Percentiles rank a stretch among this genome's conserved stretches.
Evolutionary conservation across 1,140 invertebrate species (phyloP).

Genomic region (Drosophila azteca): DNA sequence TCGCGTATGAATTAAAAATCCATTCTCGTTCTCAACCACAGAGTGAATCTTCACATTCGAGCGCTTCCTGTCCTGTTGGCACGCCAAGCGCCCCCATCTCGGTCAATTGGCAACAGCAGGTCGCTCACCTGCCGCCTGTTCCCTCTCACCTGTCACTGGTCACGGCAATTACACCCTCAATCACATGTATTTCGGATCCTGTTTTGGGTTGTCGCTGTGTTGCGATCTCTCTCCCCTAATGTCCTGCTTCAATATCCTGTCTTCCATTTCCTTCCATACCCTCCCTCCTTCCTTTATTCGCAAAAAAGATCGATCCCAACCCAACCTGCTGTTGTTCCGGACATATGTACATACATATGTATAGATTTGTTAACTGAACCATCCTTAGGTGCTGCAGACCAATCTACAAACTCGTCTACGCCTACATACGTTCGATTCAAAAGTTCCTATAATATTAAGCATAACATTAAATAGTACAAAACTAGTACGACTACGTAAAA

Average conservation of each 20-base stretch:
- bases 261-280: neutral
- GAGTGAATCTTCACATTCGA: conserved; percentile 10
- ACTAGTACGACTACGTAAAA: conserved; percentile 26
- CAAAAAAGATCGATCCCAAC: neutral
- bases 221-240: neutral
- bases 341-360: too few relatives aligned
- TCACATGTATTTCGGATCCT: conserved; percentile 6
- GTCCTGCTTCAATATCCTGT: conserved; percentile 17
- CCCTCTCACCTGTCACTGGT: conserved; percentile 34
- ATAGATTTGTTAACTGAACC: neutral
- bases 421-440: conserved; percentile 45
- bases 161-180: conserved; percentile 45
- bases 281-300: neutral
- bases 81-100: neutral
- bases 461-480: conserved; percentile 60
- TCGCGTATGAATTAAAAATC: conserved; percentile 10
- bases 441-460: conserved; percentile 74
- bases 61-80: conserved; percentile 10
- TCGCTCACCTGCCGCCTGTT: conserved; percentile 25
- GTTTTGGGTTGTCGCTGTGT: conserved; percentile 9
- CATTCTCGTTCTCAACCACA: conserved; percentile 13
- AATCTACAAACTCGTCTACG: conserved; percentile 38
- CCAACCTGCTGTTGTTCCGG: too few relatives aligned
- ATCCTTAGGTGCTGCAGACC: conserved; percentile 44
- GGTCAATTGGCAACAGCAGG: conserved; percentile 15